Percentiles rank a stretch among this genome's conserved stretches.
These are phyloP conservation scores for Platyrinchus mystaceus DNA, from an alignment of 2,797 vertebrate species.

Conservation along the genomic window DNA sequence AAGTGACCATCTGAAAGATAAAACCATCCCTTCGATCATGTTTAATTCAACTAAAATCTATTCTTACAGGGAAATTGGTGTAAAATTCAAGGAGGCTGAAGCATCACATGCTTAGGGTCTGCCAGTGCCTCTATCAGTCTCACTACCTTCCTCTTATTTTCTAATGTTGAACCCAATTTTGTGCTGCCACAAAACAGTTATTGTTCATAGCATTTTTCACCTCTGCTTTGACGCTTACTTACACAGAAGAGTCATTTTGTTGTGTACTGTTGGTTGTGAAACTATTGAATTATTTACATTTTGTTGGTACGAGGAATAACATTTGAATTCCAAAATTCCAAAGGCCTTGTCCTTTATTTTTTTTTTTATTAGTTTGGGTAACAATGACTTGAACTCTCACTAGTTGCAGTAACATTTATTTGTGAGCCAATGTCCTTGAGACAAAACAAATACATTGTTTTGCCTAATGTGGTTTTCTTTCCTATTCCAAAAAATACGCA, in stretches of 20 bases:
- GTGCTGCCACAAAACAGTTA: neutral
- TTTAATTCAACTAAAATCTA: neutral
- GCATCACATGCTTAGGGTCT: neutral
- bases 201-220: neutral
- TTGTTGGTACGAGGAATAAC: neutral
- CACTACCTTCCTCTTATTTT: neutral
- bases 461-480: conserved; percentile 7
- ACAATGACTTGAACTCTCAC: neutral
- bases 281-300: conserved; percentile 5
- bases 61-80: neutral
- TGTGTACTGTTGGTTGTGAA: neutral
- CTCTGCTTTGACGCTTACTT: neutral
- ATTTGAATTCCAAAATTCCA: neutral
- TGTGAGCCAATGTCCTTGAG: neutral
- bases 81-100: neutral
- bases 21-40: neutral
- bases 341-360: neutral
- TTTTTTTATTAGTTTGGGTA: neutral
- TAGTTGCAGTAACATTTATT: neutral
- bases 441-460: conserved; percentile 22
- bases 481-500: conserved; percentile 3
- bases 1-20: neutral
- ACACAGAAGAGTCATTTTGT: neutral
- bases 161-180: neutral
- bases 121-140: neutral